These are phyloP conservation scores for Drosophila vallismaia DNA, from an alignment of 2,888 invertebrate species.

Conservation along the genomic window DNA sequence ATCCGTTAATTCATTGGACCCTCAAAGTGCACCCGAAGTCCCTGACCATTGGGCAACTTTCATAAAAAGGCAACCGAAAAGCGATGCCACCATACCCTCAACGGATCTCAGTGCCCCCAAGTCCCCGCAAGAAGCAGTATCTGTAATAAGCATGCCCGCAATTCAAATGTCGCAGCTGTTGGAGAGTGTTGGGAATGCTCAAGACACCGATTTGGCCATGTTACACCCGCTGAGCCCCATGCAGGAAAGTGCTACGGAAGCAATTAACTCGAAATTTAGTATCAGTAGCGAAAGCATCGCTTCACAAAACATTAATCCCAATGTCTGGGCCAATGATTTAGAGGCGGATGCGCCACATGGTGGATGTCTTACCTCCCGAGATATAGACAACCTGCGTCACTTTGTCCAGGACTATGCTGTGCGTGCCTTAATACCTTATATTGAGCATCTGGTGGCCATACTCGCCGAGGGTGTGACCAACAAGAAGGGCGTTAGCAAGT, in stretches of 20 bases:
- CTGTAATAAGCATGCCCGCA: conserved; percentile 81
- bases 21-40: conserved; percentile 86
- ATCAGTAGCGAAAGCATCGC: conserved; percentile 87
- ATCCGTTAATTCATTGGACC: conserved; percentile 92
- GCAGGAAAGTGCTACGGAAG: conserved; percentile 86
- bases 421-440: conserved; percentile 94
- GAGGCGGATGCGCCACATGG: conserved; percentile 87
- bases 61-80: conserved; percentile 87
- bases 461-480: conserved; percentile 92
- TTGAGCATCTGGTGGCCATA: conserved; percentile 93
- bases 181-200: conserved; percentile 59
- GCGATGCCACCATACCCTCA: conserved; percentile 68
- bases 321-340: conserved; percentile 86
- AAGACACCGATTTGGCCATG: conserved; percentile 82
- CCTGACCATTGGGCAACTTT: conserved; percentile 95
- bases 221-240: conserved; percentile 91
- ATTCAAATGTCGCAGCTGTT: conserved; percentile 78
- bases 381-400: conserved; percentile 92
- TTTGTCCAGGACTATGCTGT: conserved; percentile 95
- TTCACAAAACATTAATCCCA: conserved; percentile 84
- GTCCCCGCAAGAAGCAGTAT: conserved; percentile 86
- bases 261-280: conserved; percentile 84
- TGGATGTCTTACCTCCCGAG: conserved; percentile 90
- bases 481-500: conserved; percentile 96
- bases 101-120: conserved; percentile 86